Base-by-base conservation (phyloP, 2,888 invertebrate genomes). In the Pseudanteris insignis region DNA sequence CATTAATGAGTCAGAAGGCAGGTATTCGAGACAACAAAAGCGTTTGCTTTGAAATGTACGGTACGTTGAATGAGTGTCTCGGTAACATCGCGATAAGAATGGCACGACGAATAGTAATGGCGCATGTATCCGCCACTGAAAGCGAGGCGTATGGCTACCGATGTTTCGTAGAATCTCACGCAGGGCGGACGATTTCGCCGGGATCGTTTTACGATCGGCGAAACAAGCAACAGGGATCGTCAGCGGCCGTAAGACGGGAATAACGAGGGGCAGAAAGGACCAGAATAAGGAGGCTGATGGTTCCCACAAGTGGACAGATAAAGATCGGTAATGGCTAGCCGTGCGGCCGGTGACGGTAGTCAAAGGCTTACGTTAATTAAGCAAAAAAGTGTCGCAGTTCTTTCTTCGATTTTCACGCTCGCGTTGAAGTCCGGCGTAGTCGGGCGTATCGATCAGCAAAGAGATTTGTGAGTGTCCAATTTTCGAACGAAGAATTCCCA, bases 321-420 rank as follows among this genome's bases (percentile, higher is more conserved):
- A 75, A 68, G 71, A 76, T 76, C 75, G 64, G 66, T 55, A 66
- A 40, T 66, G 66, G 67, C 65, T 65, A 63, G 64, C 60, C 64
- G 25, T n/a, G n/a, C n/a, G n/a, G 61, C 63, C 66, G 64, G 65
- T 66, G 62, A 63, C 65, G 70, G 74, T 74, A 75, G 72, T 74
- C 75, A 70, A 71, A 74, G 69, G 66, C 65, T 71, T 65, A 64
- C 63, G 8, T 75, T 75, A 76, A 78, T 78, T 78, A 78, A 77
- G 72, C 74, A 72, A 64, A 75, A 76, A 74, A 71, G 65, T 70
- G 67, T 67, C 59, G 14, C 37, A 25, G 25, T 1, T 18, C 15
- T 32, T 50, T 36, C 12, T 28, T 8, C 13, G 24, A 33, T 37
- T 53, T 40, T 40, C 26, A 11, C 29, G 21, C 30, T 26, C 26